Percentiles rank a stretch among this genome's conserved stretches.
Conservation (phyloP, 1,140 invertebrate species). For the Pseudomyrmex cubaensis region DNA sequence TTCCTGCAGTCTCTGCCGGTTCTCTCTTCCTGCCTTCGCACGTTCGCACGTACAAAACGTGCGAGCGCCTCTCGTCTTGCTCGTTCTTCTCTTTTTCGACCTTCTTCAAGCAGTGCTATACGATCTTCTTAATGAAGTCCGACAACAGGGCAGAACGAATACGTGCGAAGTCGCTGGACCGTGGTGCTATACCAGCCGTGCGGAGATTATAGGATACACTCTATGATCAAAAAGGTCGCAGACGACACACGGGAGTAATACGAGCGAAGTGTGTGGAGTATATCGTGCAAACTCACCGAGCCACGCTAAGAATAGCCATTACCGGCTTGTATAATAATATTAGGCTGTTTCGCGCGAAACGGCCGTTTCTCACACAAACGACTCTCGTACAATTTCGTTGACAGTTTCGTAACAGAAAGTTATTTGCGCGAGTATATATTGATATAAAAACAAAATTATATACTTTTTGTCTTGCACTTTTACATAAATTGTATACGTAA, state of each 20-base stretch:
- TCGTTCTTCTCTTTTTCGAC: constrained; percentile 54
- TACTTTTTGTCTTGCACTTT: not conserved
- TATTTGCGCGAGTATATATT: not conserved
- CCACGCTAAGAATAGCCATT: constrained; percentile 46
- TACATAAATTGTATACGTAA: not conserved
- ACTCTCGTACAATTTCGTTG: not conserved
- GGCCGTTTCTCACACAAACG: not conserved
- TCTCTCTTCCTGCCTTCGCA: constrained; percentile 9
- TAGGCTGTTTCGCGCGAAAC: constrained; percentile 1
- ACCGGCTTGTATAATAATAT: constrained; percentile 32
- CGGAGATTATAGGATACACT: constrained; percentile 65
- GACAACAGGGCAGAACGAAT: constrained; percentile 67
- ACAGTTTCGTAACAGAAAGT: not conserved
- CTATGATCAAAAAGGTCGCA: constrained; percentile 63
- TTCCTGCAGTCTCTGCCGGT: constrained; percentile 31
- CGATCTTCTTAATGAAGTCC: constrained; percentile 72
- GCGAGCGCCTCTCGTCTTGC: not conserved
- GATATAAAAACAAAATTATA: constrained; percentile 4
- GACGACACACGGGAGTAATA: constrained; percentile 47
- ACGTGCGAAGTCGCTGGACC: constrained; percentile 54
- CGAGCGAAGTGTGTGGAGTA: constrained; percentile 40
- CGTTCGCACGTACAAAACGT: not conserved
- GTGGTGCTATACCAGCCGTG: constrained; percentile 54
- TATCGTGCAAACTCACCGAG: constrained; percentile 29
- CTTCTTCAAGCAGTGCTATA: constrained; percentile 65